Conservation (phyloP, 1,140 invertebrate genomes). For the Bombus superbus region DNA sequence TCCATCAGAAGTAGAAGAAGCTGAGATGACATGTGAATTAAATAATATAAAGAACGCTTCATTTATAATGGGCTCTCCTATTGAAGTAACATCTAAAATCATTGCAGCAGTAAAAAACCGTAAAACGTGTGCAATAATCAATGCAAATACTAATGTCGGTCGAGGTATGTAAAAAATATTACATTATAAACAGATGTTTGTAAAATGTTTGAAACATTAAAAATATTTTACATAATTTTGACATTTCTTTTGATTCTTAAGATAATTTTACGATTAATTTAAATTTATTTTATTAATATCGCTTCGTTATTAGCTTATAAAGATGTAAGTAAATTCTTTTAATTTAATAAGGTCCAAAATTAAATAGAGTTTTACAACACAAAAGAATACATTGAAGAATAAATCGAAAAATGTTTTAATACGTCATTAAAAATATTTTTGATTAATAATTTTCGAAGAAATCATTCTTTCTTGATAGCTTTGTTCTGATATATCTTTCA, state of each 20-base stretch:
- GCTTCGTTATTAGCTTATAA: no score
- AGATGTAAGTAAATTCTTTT: no score
- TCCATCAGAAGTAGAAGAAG: slow-evolving; percentile 79
- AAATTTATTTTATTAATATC: no score
- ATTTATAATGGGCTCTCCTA: slow-evolving; percentile 76
- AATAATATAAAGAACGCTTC: slow-evolving; percentile 80
- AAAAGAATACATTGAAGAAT: no score
- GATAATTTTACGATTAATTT: background rate
- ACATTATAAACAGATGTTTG: background rate
- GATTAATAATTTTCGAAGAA: no score
- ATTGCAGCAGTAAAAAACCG: slow-evolving; percentile 71
- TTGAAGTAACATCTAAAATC: slow-evolving; percentile 71
- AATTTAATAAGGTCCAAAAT: no score
- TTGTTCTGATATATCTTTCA: background rate
- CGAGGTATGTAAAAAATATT: slow-evolving; percentile 66
- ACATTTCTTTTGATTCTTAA: background rate
- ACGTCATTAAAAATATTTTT: no score
- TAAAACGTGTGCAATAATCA: slow-evolving; percentile 76
- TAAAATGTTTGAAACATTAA: background rate
- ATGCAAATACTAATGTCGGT: slow-evolving; percentile 77
- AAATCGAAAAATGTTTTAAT: no score
- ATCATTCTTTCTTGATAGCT: no score
- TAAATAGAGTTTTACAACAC: no score
- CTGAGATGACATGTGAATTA: slow-evolving; percentile 77
- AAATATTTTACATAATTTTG: slow-evolving; percentile 52